These are phyloP conservation scores for Melanotaenia trifasciata DNA, from an alignment of 2,797 vertebrate genomes.

Conservation along the genomic window DNA sequence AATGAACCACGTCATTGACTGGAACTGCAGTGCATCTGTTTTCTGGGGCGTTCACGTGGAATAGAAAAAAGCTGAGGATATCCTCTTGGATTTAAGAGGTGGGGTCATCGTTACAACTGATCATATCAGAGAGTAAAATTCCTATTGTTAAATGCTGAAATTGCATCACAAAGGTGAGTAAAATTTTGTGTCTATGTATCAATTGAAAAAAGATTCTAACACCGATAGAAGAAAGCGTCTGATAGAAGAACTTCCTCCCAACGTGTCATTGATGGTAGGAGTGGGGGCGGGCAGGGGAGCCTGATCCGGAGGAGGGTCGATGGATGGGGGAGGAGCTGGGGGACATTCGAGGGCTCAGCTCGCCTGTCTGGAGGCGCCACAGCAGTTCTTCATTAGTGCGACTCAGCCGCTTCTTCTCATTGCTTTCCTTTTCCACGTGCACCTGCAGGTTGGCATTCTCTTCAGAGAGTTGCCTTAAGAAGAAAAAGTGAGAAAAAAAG, in stretches of 20 bases:
- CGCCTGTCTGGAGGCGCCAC: constrained; percentile 96
- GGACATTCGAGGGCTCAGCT: constrained; percentile 91
- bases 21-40: constrained; percentile 10
- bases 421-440: constrained; percentile 93
- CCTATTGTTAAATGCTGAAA: constrained; percentile 35
- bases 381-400: constrained; percentile 95
- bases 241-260: constrained; percentile 26
- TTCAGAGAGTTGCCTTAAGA: constrained; percentile 91
- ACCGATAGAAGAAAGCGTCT: constrained; percentile 28
- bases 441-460: constrained; percentile 97
- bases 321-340: constrained; percentile 87
- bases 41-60: background rate
- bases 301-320: constrained; percentile 82
- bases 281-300: constrained; percentile 89
- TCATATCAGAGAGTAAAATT: constrained; percentile 47
- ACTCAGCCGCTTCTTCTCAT: constrained; percentile 96
- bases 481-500: background rate
- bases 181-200: constrained; percentile 1
- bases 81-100: constrained; percentile 31
- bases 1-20: background rate
- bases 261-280: constrained; percentile 78
- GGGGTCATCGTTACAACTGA: constrained; percentile 40
- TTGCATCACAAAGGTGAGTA: constrained; percentile 6
- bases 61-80: constrained; percentile 36
- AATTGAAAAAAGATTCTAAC: background rate